Percentiles rank a stretch among this genome's conserved stretches.
phyloP scores from a whole-genome alignment of 2,888 invertebrate species.

The Plagodis dolabraria region DNA sequence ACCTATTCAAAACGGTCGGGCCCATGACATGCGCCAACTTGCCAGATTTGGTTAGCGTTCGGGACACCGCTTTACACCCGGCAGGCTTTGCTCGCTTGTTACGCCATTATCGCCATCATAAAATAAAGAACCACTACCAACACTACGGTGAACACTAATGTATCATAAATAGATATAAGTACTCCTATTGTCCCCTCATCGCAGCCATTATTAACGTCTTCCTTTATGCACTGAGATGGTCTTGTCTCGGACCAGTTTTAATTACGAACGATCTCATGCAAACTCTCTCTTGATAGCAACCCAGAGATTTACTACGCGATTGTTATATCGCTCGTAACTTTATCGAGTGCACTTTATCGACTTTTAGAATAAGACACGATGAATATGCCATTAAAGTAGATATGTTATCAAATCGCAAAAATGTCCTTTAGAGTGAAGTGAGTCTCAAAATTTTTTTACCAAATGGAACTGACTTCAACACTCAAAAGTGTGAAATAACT shows the following conservation, averaged over 20 bases:
- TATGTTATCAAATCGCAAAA: too few species aligned
- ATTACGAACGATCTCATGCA: conserved; percentile 17
- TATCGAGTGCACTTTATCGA: conserved; percentile 20
- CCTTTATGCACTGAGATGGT: conserved; percentile 5
- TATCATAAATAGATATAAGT: neutral
- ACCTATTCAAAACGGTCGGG: too few species aligned
- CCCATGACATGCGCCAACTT: too few species aligned
- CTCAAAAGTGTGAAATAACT: too few species aligned
- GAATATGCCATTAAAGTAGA: too few species aligned
- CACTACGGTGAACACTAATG: neutral
- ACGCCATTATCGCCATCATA: too few species aligned
- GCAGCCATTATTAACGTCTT: neutral
- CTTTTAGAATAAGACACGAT: conserved; percentile 10
- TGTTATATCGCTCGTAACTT: conserved; percentile 21
- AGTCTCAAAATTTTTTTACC: too few species aligned
- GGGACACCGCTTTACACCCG: too few species aligned
- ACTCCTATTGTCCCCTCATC: neutral
- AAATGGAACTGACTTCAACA: too few species aligned
- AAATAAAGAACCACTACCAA: neutral
- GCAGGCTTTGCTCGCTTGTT: too few species aligned
- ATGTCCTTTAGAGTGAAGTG: too few species aligned
- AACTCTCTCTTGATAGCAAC: neutral
- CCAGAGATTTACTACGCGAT: conserved; percentile 23
- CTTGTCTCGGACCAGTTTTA: conserved; percentile 20
- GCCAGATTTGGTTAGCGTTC: too few species aligned